These are phyloP conservation scores for Cyclura pinguis DNA, from an alignment of 2,797 vertebrate genomes.

Conservation along the genomic window DNA sequence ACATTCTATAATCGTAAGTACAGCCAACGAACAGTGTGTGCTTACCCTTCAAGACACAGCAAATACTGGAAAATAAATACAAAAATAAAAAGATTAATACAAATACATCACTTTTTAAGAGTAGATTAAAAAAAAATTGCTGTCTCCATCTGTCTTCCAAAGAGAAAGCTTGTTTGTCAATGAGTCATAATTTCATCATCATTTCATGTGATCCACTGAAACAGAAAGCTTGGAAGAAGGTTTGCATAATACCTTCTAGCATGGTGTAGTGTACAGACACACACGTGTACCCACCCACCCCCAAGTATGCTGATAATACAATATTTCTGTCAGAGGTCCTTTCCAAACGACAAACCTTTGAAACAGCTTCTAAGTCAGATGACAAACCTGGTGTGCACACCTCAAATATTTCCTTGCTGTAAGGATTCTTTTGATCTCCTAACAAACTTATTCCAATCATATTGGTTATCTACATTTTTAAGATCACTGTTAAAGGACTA, in stretches of 20 bases:
- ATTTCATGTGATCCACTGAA: constrained; percentile 60
- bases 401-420: neutral
- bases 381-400: neutral
- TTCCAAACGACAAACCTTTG: neutral
- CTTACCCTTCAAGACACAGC: constrained; percentile 35
- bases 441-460: neutral
- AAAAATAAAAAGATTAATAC: constrained; percentile 43
- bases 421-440: neutral
- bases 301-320: neutral
- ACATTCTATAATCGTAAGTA: constrained; percentile 38
- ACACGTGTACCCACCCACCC: too few relatives aligned
- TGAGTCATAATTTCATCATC: constrained; percentile 65
- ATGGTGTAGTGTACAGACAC: constrained; percentile 39
- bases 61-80: constrained; percentile 41
- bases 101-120: constrained; percentile 54
- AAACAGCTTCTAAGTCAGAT: neutral
- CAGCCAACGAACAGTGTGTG: neutral
- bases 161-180: constrained; percentile 46
- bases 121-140: constrained; percentile 66
- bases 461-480: neutral
- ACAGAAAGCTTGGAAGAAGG: constrained; percentile 46
- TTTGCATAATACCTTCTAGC: constrained; percentile 55
- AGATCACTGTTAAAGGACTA: neutral
- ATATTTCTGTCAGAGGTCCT: neutral
- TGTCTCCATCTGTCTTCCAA: constrained; percentile 68